Base-by-base conservation (phyloP, 1,140 invertebrate genomes). In the Homalodisca vitripennis region DNA sequence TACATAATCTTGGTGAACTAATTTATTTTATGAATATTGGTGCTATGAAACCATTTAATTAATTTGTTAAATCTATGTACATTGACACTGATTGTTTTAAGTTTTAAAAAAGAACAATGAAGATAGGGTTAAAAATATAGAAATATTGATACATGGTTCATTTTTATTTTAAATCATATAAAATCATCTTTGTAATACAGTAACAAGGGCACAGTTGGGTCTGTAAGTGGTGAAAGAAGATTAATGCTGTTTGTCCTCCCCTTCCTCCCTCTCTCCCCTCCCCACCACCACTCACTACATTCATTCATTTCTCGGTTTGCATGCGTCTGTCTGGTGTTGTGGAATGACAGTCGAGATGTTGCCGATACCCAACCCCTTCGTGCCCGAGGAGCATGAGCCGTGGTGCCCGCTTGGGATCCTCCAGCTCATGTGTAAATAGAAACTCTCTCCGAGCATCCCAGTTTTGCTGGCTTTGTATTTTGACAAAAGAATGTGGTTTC, bases 331-430 rank as follows among this genome's bases (percentile, higher is more conserved):
- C n/a, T n/a, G n/a, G n/a, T n/a, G n/a, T 41, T 41, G 34, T 41
- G 34, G 34, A 41, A 41, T 41, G 34, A 41, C 31, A 76, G 74
- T 78, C 48, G 75, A 75, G 73, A 74, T 85, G 79, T 81, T 84
- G 84, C 89, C 90, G 78, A 85, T 91, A 83, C 89, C 90, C 80
- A 88, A 92, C 82, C 89, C 90, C 81, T 86, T 88, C 82, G 89
- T 90, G 83, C 90, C 90, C 78, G 89, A 92, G 84, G 88, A 92
- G 86, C 91, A 92, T 84, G 90, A 92, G 83, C 88, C 89, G 83
- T 91, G 89, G 87, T 92, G 91, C 84, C 90, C 90, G 78, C 77
- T 80, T 64, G 74, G 78, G 64, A 65, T 51, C 17, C n/a, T 64
- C 2, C 14, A 46, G 12, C 20, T 47, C 31, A 47, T 66, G 32